Percentiles rank a stretch among this genome's conserved stretches.
Evolutionary conservation across 2,888 invertebrate genomes (phyloP).

Genomic region (Plusia festucae): DNA sequence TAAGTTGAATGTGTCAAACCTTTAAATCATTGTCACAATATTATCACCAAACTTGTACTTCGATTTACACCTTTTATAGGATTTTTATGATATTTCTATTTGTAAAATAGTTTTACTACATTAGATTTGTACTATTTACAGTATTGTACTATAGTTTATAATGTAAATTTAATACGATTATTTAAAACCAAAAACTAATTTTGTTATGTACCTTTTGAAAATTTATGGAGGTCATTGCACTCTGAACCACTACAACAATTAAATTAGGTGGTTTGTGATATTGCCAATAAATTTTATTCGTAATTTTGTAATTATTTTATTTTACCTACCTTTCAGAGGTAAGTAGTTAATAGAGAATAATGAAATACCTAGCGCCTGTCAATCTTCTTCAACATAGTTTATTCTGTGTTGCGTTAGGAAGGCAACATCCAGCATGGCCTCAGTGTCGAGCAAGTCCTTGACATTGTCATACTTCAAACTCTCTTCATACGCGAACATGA

Average conservation of each 20-base stretch:
- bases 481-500: conserved; percentile 96
- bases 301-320: conserved; percentile 3
- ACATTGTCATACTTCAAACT: conserved; percentile 94
- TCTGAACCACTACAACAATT: conserved; percentile 25
- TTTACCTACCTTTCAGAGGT: background rate
- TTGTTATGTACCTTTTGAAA: conserved; percentile 48
- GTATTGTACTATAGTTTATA: conserved; percentile 50
- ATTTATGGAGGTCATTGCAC: conserved; percentile 31
- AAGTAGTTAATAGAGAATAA: conserved; percentile 12
- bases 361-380: conserved; percentile 58
- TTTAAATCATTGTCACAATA: conserved; percentile 52
- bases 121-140: conserved; percentile 54
- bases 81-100: conserved; percentile 52
- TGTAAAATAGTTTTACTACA: conserved; percentile 43
- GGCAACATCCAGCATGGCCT: conserved; percentile 95
- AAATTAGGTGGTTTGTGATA: conserved; percentile 47
- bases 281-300: conserved; percentile 42
- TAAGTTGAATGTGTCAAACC: conserved; percentile 42
- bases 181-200: conserved; percentile 48
- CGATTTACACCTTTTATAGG: conserved; percentile 55
- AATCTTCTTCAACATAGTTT: conserved; percentile 79
- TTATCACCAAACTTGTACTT: conserved; percentile 43
- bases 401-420: conserved; percentile 93
- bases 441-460: conserved; percentile 94
- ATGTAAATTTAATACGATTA: conserved; percentile 16